Evolutionary conservation across 2,113 vertebrate genomes (phyloP), one percentile per base, ranked within the genome.

Genomic region (Ptilonorhynchus violaceus): DNA sequence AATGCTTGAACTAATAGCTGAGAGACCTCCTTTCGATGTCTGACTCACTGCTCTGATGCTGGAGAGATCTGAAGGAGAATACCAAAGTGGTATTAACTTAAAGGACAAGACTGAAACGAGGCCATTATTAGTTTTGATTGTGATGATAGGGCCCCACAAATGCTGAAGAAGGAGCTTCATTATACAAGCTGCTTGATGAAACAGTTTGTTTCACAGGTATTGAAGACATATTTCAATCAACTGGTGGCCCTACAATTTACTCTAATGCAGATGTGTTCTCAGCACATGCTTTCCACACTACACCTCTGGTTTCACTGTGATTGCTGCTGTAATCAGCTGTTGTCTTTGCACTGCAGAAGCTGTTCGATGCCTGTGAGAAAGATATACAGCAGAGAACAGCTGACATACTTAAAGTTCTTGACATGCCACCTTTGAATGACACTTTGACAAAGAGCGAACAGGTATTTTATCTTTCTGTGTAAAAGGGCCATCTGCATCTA

Each of bases 341-440:
- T 83, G 42, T 28, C 67, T 93, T 74, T 88, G 44, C 14, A 11
- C n/a, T 85, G 27, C 64, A 92, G 89, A 64, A 42, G 33, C 44
- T 96, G 50, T 95, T 95, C 81, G 15, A 42, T 47, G 66, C 55
- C 60, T 92, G 92, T 85, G 82, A 95, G 66, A 25, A 46, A 42
- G 17, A 81, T 9, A 10, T 44, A 13, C 3, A 47, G 15, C 6
- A 46, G 14, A 85, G 25, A 60, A 39, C 0, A 76, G 10, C 1
- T 9, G 0, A 0, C 1, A 21, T 80, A 47, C 7, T 42, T 42
- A 1, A 47, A 47, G 3, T 11, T 62, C 42, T 92, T 81, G n/a
- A 13, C 24, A 15, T 81, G 49, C 12, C 41, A 56, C 2, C 20
- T 85, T 11, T 0, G 0, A 50, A 50, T n/a, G 8, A 81, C 0